Evolutionary conservation across 2,113 vertebrate species (phyloP), one percentile per base, ranked within the genome.

Genomic region (Caranx ignobilis): DNA sequence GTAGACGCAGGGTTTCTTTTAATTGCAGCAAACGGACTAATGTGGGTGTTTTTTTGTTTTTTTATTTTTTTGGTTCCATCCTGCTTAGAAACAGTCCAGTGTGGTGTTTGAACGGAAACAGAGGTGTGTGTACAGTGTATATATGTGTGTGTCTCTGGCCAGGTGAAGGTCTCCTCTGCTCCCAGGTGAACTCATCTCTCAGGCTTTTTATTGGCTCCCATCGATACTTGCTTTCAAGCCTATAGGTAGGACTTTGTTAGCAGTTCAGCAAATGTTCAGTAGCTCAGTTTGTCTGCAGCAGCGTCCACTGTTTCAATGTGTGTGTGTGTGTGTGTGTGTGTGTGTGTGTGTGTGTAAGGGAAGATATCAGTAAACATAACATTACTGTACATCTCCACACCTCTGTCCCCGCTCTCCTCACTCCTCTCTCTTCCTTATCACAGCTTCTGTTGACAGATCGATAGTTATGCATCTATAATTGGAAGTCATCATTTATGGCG

Each of bases 401-500:
- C 83, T 41, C 47, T 13, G 32, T 37, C 7, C 39, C 32, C 15
- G 31, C 43, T 34, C 39, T 10, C 48, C n/a, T 31, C 60, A 13
- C 56, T 4, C 16, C 35, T 31, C 26, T 10, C 31, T 70, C 64
- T 34, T 47, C 47, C 32, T 18, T 31, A 50, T 62, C 62, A 0
- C 48, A 71, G 91, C 88, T 89, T 79, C 78, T 84, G 84, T 84
- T 94, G 92, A 93, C 82, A 83, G 93, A 96, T 96, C 84, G 55
- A 91, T 95, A 95, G 89, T 93, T 93, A 92, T 93, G 94, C 95
- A 94, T 96, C 94, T 93, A 86, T 94, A 84, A 31, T 95, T 94
- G 91, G 92, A 91, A 91, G 92, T 89, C 94, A 94, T 95, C 90
- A 86, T 94, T 94, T 91, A 89, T 92, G 91, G 91, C 81, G 18